Percentiles rank a stretch among this genome's conserved stretches.
Evolutionary conservation across 2,888 invertebrate genomes (phyloP).

Genomic region (Philereme transversata): DNA sequence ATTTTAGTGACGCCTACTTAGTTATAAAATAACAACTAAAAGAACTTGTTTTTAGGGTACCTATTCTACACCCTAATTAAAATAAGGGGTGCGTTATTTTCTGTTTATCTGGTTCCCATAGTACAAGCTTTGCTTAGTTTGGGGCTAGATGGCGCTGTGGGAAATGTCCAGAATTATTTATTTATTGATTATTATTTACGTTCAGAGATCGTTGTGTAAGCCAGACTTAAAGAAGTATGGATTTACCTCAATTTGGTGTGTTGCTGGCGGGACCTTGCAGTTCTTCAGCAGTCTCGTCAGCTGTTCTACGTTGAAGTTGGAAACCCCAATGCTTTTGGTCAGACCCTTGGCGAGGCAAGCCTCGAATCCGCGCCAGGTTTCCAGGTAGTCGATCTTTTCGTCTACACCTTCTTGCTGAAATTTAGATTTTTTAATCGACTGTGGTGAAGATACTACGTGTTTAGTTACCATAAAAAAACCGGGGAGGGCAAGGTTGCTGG

Average conservation of each 20-base stretch:
- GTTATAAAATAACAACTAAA: no score
- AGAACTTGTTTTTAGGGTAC: no score
- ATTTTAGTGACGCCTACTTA: no score
- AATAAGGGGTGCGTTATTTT: no score
- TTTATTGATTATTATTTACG: not conserved
- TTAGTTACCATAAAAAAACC: not conserved
- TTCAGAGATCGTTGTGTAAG: no score
- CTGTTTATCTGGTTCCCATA: no score
- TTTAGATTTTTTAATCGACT: not conserved
- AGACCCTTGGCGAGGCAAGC: constrained; percentile 86
- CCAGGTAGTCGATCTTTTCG: constrained; percentile 88
- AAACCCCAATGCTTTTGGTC: constrained; percentile 89
- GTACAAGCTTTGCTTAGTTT: no score
- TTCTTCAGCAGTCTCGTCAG: constrained; percentile 85
- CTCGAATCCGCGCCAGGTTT: constrained; percentile 91
- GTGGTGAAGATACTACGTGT: no score
- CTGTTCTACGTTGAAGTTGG: constrained; percentile 91
- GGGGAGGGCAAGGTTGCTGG: not conserved
- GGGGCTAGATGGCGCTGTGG: not conserved
- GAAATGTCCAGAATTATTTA: not conserved
- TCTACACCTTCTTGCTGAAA: constrained; percentile 67
- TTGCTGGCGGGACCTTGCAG: constrained; percentile 84
- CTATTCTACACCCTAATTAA: no score
- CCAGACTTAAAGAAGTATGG: not conserved
- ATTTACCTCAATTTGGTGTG: constrained; percentile 80